Conservation (phyloP, 2,113 vertebrate species). For the Semnopithecus entellus region DNA sequence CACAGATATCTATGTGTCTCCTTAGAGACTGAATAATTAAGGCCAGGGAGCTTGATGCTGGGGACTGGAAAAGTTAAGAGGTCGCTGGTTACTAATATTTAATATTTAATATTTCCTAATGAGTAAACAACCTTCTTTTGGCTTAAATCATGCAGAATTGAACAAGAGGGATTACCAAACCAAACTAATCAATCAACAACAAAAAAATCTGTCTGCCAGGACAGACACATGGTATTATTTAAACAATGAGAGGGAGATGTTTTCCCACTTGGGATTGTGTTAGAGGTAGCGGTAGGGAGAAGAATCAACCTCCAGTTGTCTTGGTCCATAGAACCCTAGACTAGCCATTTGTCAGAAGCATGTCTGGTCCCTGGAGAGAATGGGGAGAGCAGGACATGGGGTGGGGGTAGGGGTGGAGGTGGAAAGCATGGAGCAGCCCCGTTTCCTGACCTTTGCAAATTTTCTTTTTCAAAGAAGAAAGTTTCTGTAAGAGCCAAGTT, state of each 20-base stretch:
- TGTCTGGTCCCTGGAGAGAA: background rate
- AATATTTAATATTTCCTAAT: background rate
- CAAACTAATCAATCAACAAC: background rate
- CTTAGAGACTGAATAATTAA: background rate
- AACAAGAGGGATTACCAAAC: background rate
- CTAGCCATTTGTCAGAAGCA: background rate
- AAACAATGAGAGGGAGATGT: background rate
- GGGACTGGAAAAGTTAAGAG: background rate
- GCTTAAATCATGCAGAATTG: background rate
- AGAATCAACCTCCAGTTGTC: background rate
- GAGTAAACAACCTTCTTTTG: background rate
- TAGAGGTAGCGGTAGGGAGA: background rate
- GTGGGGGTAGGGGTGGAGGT: background rate
- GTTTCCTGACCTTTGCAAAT: background rate
- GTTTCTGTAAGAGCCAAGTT: background rate
- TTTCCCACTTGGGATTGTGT: background rate
- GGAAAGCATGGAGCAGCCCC: background rate
- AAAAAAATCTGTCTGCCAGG: background rate
- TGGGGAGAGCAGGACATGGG: no score
- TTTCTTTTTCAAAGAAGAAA: constrained; percentile 1
- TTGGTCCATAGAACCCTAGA: background rate
- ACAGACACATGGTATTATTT: background rate
- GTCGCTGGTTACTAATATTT: background rate
- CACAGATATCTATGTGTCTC: background rate
- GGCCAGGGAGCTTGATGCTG: background rate